Conservation (phyloP, 2,113 vertebrate genomes). For the Pogonocichla stellata region DNA sequence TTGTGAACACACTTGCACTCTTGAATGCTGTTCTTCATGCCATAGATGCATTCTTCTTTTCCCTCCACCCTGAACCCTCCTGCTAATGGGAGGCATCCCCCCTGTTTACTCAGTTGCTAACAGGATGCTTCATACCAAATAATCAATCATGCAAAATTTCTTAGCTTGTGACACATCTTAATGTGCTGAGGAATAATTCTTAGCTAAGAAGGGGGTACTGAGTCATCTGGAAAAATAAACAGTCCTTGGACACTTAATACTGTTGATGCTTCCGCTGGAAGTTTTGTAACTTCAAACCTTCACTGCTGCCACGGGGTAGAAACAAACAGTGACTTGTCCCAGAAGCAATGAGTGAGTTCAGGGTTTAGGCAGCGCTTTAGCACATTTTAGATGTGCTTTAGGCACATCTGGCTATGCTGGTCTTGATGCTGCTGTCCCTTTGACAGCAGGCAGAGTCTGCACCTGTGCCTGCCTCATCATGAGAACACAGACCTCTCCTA, state of each 20-base stretch:
- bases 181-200: background rate
- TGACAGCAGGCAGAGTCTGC: background rate
- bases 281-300: constrained; percentile 29
- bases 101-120: constrained; percentile 11
- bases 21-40: background rate
- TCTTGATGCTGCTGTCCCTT: background rate
- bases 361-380: background rate
- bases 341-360: background rate
- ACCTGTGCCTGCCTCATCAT: background rate
- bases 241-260: background rate
- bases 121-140: constrained; percentile 38
- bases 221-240: constrained; percentile 62
- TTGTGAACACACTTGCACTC: background rate
- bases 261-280: background rate
- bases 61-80: background rate
- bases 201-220: background rate
- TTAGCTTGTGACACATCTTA: constrained; percentile 41
- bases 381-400: background rate
- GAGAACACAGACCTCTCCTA: background rate
- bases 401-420: background rate
- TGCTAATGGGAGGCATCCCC: background rate
- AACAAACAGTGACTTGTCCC: background rate
- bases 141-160: background rate
- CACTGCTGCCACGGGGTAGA: background rate
- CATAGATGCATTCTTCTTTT: background rate